Evolutionary conservation across 2,113 vertebrate species (phyloP), one percentile per base, ranked within the genome.

Genomic region (Eolophus roseicapilla): DNA sequence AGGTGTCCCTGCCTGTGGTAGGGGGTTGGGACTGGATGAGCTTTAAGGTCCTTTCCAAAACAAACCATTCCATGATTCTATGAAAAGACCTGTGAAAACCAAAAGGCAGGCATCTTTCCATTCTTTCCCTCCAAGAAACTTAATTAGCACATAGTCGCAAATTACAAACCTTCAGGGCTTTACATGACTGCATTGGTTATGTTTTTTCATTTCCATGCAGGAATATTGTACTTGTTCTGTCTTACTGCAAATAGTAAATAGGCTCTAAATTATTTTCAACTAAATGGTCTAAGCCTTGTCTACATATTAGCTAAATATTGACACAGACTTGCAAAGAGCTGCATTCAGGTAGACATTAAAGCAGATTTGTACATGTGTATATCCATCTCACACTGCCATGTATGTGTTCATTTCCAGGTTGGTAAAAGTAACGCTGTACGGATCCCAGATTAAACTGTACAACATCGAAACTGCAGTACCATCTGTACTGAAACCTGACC

Each of bases 391-490:
- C n/a, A 3, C 29, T 47, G 7, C 47, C 12, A 2, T 3, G 2
- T 53, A 4, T 71, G 21, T 71, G 3, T 96, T 91, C 10, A 8
- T 50, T 84, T 68, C n/a, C 95, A 99, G 99, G 95, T 44, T 99
- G 98, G 99, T 99, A 9, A 99, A 99, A 95, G 98, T 99, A 81
- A 99, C 99, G 2, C 97, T 99, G 35, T 99, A 99, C 4, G 99
- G 99, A 74, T 99, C 99, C 82, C 99, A 99, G 94, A 99, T 99
- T 84, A 99, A 99, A 70, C 96, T 99, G 88, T 99, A 99, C 93
- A 99, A 99, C 97, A 98, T 99, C 33, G 99, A 99, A 96, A 99
- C 99, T 7, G 99, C 99, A 3, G 99, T 99, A 89, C 99, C 99
- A 43, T 99, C 99, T 17, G 99, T 99, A 27, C 93, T 99, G 90